Conservation (phyloP, 1,140 invertebrate genomes). For the Arion vulgaris region DNA sequence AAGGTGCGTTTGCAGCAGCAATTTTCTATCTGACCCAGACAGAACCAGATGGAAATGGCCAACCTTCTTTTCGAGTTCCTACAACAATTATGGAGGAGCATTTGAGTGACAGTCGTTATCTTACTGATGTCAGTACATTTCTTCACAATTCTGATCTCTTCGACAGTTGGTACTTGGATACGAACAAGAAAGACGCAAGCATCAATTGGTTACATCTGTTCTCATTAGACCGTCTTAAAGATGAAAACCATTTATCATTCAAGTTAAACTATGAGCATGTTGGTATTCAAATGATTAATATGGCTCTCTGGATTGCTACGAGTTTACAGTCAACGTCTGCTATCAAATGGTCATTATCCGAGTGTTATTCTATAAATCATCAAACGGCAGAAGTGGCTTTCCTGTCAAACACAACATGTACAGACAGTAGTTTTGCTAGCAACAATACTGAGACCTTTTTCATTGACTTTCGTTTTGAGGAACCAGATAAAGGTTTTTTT, state of each 20-base stretch:
- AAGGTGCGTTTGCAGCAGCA: slow-evolving; percentile 50
- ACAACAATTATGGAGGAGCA: slow-evolving; percentile 55
- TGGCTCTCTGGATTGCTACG: slow-evolving; percentile 6
- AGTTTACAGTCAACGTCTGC: neutral
- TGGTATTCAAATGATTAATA: neutral
- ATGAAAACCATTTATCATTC: slow-evolving; percentile 1
- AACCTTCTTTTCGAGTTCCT: slow-evolving; percentile 54
- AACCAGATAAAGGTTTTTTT: slow-evolving; percentile 47
- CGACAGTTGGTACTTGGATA: neutral
- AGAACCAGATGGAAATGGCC: slow-evolving; percentile 49
- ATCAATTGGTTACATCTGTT: slow-evolving; percentile 54
- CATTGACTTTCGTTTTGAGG: slow-evolving; percentile 51
- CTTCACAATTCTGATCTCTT: slow-evolving; percentile 51
- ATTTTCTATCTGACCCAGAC: slow-evolving; percentile 63
- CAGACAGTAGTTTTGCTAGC: slow-evolving; percentile 14
- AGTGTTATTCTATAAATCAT: slow-evolving; percentile 50
- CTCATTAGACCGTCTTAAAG: slow-evolving; percentile 52
- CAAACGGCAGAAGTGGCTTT: slow-evolving; percentile 37
- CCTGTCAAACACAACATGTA: slow-evolving; percentile 19
- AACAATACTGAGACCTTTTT: slow-evolving; percentile 35
- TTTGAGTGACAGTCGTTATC: slow-evolving; percentile 61
- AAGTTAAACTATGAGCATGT: neutral
- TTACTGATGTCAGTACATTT: slow-evolving; percentile 34
- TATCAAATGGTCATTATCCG: slow-evolving; percentile 35
- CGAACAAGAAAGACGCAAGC: slow-evolving; percentile 28